Base-by-base conservation (phyloP, 2,113 vertebrate genomes). In the Lophotis ruficrista region DNA sequence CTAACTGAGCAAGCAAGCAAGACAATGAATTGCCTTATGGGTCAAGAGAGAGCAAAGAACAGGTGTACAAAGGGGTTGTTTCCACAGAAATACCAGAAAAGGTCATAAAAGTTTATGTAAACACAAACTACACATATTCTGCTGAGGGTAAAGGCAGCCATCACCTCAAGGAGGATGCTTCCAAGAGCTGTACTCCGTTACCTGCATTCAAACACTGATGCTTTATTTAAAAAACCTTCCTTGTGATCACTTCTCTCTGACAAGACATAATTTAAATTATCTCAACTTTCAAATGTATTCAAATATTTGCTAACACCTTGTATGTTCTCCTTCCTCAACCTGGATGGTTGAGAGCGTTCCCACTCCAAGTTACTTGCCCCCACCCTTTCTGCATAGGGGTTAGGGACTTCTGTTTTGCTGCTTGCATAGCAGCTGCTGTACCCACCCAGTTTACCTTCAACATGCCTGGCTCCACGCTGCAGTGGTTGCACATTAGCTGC, bases 11-110 rank as follows among this genome's bases (percentile, higher is more conserved):
- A 90, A 65, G 48, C 23, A 30, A 56, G 35, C 35, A 54, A 33
- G 8, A 27, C 48, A 43, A 61, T 1, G 1, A 61, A 38, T 25
- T 65, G 45, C 45, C 28, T 56, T 28, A 37, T 0, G 0, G 25
- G 8, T 6, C 47, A 75, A n/a, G 31, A n/a, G 37, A 71, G 38
- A 62, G 19, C 9, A 53, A 57, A 80, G 41, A 72, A 43, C 5
- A 86, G 35, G 2, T 51, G 11, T n/a, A 77, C 43, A 83, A 38
- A 84, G 38, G 28, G 14, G 27, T 57, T 83, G 33, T 70, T 84
- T 70, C 23, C 47, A 45, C 31, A 37, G 60, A 78, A 72, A 72
- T 56, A 80, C 30, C 18, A 43, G 41, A 77, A 28, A 28, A 45
- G 4, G 8, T 41, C 8, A 31, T n/a, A 8, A 43, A 9, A 51